Conservation (phyloP, 37 sponge, comb jelly and placozoan species). For the Ephydatia muelleri region DNA sequence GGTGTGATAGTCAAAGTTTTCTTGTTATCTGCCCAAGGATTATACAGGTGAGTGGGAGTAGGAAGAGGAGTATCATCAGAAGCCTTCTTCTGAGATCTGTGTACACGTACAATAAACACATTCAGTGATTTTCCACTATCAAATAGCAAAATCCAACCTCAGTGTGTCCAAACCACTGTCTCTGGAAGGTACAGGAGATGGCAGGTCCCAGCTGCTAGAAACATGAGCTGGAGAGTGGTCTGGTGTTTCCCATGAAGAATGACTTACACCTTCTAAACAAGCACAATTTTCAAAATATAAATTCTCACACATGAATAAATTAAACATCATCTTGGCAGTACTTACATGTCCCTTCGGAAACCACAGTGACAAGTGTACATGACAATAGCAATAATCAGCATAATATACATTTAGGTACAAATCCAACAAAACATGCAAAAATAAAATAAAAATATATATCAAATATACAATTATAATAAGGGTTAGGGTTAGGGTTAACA, state of each 20-base stretch:
- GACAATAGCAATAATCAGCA: too few species aligned
- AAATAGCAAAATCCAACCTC: neutral
- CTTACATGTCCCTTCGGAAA: too few species aligned
- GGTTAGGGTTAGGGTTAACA: too few species aligned
- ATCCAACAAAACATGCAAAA: too few species aligned
- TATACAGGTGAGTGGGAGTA: conserved; percentile 90
- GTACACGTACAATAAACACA: neutral
- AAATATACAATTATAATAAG: too few species aligned
- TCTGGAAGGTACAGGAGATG: conserved; percentile 53
- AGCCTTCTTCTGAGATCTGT: neutral
- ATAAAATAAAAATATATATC: too few species aligned
- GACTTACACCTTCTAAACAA: neutral
- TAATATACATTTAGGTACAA: too few species aligned
- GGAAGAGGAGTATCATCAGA: conserved; percentile 86
- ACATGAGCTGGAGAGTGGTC: conserved; percentile 31
- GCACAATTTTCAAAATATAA: neutral
- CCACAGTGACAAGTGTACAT: too few species aligned
- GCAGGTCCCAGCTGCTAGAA: conserved; percentile 76
- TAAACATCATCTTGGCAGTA: too few species aligned
- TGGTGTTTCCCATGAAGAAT: conserved; percentile 80
- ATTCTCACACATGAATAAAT: too few species aligned
- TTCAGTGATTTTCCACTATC: neutral
- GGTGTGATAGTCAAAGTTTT: conserved; percentile 79
- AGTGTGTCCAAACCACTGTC: conserved; percentile 51
- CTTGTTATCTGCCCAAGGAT: conserved; percentile 90